These are phyloP conservation scores for Caenorhabditis japonica DNA, from an alignment of 2,888 invertebrate species.

Conservation along the genomic window DNA sequence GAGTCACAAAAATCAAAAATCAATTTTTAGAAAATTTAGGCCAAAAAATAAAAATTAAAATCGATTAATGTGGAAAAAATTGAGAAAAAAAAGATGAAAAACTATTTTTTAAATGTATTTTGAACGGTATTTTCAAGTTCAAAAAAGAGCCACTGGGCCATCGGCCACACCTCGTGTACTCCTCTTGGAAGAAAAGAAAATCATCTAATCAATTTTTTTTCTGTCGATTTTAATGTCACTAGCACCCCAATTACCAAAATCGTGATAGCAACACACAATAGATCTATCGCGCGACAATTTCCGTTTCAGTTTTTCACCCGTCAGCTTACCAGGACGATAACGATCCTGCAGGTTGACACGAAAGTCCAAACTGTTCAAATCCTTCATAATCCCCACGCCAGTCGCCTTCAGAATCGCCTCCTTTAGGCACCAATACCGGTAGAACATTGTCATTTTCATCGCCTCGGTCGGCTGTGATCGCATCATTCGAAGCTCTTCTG, in stretches of 20 bases:
- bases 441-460: slow-evolving; percentile 77
- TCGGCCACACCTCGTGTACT: too few relatives aligned
- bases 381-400: slow-evolving; percentile 76
- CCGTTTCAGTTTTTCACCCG: too few relatives aligned
- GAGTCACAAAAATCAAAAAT: slow-evolving; percentile 1
- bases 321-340: slow-evolving; percentile 71
- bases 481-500: slow-evolving; percentile 74
- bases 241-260: too few relatives aligned
- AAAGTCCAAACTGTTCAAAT: slow-evolving; percentile 75
- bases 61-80: neutral
- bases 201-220: too few relatives aligned
- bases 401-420: slow-evolving; percentile 77
- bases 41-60: neutral
- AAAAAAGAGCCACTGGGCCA: too few relatives aligned
- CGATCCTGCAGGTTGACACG: slow-evolving; percentile 68
- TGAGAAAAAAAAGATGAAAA: too few relatives aligned
- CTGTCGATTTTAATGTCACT: too few relatives aligned
- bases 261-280: too few relatives aligned
- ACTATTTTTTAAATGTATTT: too few relatives aligned
- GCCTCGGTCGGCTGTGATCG: slow-evolving; percentile 72
- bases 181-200: too few relatives aligned
- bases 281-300: too few relatives aligned
- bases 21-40: neutral
- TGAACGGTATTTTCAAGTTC: too few relatives aligned
- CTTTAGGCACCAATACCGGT: slow-evolving; percentile 77